Evolutionary conservation across 1,140 invertebrate species (phyloP), one percentile per base, ranked within the genome.

Genomic region (Leguminivora glycinivorella): DNA sequence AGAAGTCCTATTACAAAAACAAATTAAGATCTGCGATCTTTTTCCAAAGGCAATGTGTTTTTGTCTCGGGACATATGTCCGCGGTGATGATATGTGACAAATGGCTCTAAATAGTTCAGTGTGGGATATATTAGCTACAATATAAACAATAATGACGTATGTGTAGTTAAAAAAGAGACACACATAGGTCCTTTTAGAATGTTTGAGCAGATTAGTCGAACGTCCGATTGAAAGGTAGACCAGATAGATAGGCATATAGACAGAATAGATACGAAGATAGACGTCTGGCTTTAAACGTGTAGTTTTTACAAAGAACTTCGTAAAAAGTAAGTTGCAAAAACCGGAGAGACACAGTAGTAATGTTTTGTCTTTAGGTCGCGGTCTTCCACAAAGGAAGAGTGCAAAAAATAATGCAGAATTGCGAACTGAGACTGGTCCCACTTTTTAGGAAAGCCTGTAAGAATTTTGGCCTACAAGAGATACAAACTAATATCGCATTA

Each of bases 11-110:
- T 34, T 29, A 29, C 26, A 63, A 63, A 29, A 63, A 63, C 58
- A 63, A 63, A 63, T 63, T 26, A 63, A 29, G 26, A 63, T 29
- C 58, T 29, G 58, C 29, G 58, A 63, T 63, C 58, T 63, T 29
- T 63, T 63, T 63, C 7, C 58, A 5, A 26, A 29, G 58, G 58
- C 24, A 29, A 58, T 52, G 47, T 52, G 25, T 63, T 63, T 63
- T 63, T 63, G 25, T 52, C 47, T 22, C 47, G 6, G 22, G 47
- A 52, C 47, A 52, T 52, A 52, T 52, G 47, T 29, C 58, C 14
- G 14, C 58, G 26, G 56, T 29, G 58, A 63, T 63, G 58, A 63
- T 63, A 29, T 19, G 58, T 58, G 56, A 29, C 58, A 26, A 52
- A 52, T 52, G 47, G 47, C 17, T 22, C 22, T 52, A 52, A 52